Evolutionary conservation across 2,888 invertebrate species (phyloP).

Genomic region (Drosophila affinis): DNA sequence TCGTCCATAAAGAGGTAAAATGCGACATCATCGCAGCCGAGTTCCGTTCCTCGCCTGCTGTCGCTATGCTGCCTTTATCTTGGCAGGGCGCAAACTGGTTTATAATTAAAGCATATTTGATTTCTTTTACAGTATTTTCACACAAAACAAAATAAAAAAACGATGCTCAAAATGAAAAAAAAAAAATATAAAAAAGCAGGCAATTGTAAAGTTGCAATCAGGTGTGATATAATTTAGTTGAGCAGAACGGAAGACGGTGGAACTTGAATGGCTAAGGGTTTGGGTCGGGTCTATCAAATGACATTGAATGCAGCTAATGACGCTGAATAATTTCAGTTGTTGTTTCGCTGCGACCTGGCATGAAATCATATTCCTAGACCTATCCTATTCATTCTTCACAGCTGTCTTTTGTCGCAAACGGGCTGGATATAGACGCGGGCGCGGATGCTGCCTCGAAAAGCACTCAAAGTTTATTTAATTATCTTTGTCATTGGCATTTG

Average conservation of each 20-base stretch:
- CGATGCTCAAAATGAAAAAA: conserved; percentile 22
- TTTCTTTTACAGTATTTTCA: conserved; percentile 35
- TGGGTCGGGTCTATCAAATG: conserved; percentile 3
- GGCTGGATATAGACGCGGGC: background rate
- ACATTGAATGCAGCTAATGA: conserved; percentile 73
- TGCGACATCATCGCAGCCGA: background rate
- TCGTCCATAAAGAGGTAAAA: conserved; percentile 7
- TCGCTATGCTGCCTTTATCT: background rate
- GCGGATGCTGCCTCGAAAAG: conserved; percentile 51
- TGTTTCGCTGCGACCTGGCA: conserved; percentile 5
- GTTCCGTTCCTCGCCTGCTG: background rate
- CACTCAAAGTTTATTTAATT: conserved; percentile 76
- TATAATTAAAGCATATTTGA: conserved; percentile 67
- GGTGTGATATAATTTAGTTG: conserved; percentile 66
- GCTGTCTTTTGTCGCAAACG: conserved; percentile 39
- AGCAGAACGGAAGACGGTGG: conserved; percentile 13
- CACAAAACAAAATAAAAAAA: conserved; percentile 17
- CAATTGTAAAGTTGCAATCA: conserved; percentile 64
- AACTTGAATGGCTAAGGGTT: background rate
- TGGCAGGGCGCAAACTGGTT: conserved; percentile 59
- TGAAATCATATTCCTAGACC: conserved; percentile 35
- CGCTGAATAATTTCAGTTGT: conserved; percentile 56
- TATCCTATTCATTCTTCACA: conserved; percentile 43
- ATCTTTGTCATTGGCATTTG: conserved; percentile 65
- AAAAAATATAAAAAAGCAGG: conserved; percentile 5